Percentiles rank a stretch among this genome's conserved stretches.
Evolutionary conservation across 2,888 invertebrate species (phyloP).

Genomic region (Lepeophtheirus nordmannii): DNA sequence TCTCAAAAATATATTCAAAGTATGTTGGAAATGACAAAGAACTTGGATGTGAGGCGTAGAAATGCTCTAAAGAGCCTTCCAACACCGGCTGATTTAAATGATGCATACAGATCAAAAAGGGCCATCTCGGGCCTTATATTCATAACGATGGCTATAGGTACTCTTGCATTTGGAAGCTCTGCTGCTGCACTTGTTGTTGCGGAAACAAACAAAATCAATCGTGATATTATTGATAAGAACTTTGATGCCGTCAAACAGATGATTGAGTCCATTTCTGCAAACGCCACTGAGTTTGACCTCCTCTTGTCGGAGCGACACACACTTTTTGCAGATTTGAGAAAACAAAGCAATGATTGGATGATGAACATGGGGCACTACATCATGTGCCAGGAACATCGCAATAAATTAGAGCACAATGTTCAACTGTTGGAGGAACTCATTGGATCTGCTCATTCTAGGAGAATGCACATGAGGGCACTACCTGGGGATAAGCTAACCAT

Average conservation of each 20-base stretch:
- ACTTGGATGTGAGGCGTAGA: not conserved
- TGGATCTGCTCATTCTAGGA: not conserved
- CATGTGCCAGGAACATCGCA: not conserved
- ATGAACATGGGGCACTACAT: not conserved
- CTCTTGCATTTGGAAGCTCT: conserved; percentile 2
- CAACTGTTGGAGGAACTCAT: not conserved
- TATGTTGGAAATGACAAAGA: not conserved
- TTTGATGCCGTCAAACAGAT: conserved; percentile 1
- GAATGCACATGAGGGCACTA: not conserved
- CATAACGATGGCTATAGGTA: not conserved
- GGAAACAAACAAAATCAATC: not conserved
- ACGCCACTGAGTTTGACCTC: not conserved
- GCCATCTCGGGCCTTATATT: not conserved
- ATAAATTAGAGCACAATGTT: not conserved
- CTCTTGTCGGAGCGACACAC: not conserved
- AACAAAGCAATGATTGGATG: not conserved
- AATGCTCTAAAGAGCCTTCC: not conserved
- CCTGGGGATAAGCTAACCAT: not conserved
- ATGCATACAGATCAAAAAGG: not conserved
- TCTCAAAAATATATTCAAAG: not conserved
- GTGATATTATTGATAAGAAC: not conserved
- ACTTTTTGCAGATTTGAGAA: not conserved
- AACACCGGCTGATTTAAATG: not conserved
- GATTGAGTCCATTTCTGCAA: not conserved
- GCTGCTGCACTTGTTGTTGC: not conserved